Evolutionary conservation across 2,888 invertebrate genomes (phyloP), one percentile per base, ranked within the genome.

Genomic region (Gisinianus flammeolus): DNA sequence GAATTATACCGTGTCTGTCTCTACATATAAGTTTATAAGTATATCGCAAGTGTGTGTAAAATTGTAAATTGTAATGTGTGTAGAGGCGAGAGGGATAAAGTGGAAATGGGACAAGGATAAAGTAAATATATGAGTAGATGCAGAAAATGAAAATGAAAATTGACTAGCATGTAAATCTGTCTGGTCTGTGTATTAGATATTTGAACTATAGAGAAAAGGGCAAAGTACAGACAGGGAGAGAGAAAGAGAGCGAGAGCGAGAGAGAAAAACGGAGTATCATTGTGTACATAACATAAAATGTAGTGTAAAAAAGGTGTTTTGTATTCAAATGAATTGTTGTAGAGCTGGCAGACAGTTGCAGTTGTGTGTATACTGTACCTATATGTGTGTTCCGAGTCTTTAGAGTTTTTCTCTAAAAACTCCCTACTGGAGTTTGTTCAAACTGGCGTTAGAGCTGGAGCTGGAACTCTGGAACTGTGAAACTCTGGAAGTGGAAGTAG

Each of bases 111-210:
- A 62, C 24, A 26, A 26, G 26, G 62, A 26, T 2, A 26, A 16
- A 62, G 62, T 26, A 62, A 62, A 62, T 62, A 62, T 1, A 62
- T 62, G 62, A 62, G 28, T 62, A 62, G 5, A 62, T 62, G 62
- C 62, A 62, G 62, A 62, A 62, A 44, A 62, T 62, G n/a, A 62
- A 28, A 28, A 26, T 28, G 62, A 62, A 62, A 44, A 62, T 62
- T 28, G 62, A 62, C 62, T 62, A 12, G 24, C 12, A 62, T 62
- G 62, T 62, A 62, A 62, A 62, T 62, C 24, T 44, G 44, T 44
- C 44, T 44, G 19, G 3, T 44, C 44, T 62, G 24, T 58, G 22
- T 24, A 58, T 1, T 58, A 58, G 22, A 22, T 62, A 28, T 26
- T 62, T 26, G 26, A 6, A 62, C 26, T 22, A n/a, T 22, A n/a